A percentile compares a stretch with the other conserved stretches of the same genome.
Evolutionary conservation across 1,140 invertebrate species (phyloP).

Genomic region (Drosophila sechellia): DNA sequence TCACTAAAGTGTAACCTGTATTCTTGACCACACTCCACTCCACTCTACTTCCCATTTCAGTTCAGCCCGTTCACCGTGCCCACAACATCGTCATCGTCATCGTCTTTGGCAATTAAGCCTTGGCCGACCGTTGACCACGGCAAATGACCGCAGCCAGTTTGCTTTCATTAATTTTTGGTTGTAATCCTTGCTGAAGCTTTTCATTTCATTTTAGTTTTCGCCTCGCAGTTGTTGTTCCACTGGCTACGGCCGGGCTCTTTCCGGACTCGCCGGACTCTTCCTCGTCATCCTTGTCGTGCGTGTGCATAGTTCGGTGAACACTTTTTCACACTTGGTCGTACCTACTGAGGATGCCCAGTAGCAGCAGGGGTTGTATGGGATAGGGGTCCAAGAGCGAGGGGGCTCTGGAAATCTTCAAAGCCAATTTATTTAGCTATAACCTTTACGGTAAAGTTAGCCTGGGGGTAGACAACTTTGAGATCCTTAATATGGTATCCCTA

Average conservation of each 20-base stretch:
- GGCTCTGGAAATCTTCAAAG: constrained; percentile 1
- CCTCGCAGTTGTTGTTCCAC: constrained; percentile 40
- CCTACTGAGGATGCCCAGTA: constrained; percentile 17
- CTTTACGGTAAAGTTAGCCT: neutral
- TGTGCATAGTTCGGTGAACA: constrained; percentile 72
- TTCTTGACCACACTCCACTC: constrained; percentile 50
- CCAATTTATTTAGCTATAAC: constrained; percentile 3
- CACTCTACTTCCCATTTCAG: neutral
- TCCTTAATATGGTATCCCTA: no score
- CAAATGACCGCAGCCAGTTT: constrained; percentile 83
- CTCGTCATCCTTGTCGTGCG: constrained; percentile 48
- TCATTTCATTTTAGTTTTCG: constrained; percentile 79
- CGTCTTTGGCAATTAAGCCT: constrained; percentile 81
- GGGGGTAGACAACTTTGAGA: neutral
- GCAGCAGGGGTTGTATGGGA: constrained; percentile 11
- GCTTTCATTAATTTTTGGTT: constrained; percentile 84
- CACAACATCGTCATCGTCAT: constrained; percentile 36
- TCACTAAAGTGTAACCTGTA: constrained; percentile 59
- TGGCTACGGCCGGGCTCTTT: constrained; percentile 5
- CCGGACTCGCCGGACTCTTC: constrained; percentile 7
- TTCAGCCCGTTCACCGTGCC: constrained; percentile 15
- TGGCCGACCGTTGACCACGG: constrained; percentile 80
- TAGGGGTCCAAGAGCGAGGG: neutral
- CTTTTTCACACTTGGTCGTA: constrained; percentile 69
- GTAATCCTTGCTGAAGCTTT: constrained; percentile 83